Evolutionary conservation across 2,113 vertebrate species (phyloP).

Genomic region (Phainopepla nitens): DNA sequence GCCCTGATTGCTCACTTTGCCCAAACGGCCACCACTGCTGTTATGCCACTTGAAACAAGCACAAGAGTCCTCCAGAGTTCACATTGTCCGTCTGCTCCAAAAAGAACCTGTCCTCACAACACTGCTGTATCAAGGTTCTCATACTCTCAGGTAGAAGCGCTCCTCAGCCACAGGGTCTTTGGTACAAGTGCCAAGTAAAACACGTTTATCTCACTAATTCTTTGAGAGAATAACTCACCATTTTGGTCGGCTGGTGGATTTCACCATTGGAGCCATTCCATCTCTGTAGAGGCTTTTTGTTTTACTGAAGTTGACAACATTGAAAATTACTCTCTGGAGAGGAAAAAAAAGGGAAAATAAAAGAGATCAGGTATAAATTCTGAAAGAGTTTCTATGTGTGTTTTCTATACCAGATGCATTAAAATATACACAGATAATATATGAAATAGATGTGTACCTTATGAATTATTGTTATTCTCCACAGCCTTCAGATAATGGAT

Average conservation of each 20-base stretch:
- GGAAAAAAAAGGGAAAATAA: background rate
- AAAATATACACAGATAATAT: background rate
- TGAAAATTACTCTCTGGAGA: slow-evolving; percentile 92
- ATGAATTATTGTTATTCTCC: background rate
- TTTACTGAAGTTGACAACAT: slow-evolving; percentile 98
- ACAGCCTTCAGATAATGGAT: background rate
- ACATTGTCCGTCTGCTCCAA: background rate
- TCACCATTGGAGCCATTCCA: slow-evolving; percentile 96
- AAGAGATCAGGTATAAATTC: background rate
- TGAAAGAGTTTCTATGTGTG: background rate
- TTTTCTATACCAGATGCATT: background rate
- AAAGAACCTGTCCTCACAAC: background rate
- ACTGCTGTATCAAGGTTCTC: background rate
- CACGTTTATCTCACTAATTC: background rate
- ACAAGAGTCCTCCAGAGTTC: background rate
- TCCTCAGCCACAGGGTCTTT: background rate
- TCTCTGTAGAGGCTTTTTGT: slow-evolving; percentile 98
- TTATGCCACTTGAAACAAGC: background rate
- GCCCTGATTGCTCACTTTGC: background rate
- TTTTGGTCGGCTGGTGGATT: slow-evolving; percentile 93
- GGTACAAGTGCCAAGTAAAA: background rate
- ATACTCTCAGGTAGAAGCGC: background rate
- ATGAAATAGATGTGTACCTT: background rate
- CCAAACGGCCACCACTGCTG: background rate
- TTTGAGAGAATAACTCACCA: slow-evolving; percentile 76